phyloP scores from a whole-genome alignment of 1,140 invertebrate species.

The Trichoplusia ni region DNA sequence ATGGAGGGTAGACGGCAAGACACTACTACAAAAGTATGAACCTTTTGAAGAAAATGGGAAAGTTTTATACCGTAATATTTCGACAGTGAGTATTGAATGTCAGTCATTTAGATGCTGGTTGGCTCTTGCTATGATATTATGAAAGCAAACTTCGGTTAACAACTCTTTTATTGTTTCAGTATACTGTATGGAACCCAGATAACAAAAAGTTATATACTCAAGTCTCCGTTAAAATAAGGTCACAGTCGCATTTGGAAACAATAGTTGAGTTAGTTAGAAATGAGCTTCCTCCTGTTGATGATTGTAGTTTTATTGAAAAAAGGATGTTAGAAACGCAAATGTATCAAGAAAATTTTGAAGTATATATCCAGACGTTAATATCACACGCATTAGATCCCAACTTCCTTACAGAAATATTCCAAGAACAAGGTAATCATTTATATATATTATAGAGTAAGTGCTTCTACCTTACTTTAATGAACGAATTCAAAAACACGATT shows the following conservation, averaged over 20 bases:
- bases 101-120: not conserved
- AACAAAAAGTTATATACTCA: slow-evolving; percentile 90
- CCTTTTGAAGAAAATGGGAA: slow-evolving; percentile 91
- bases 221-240: slow-evolving; percentile 88
- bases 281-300: slow-evolving; percentile 86
- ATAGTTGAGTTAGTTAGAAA: slow-evolving; percentile 90
- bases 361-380: slow-evolving; percentile 94
- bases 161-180: slow-evolving; percentile 81
- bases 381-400: slow-evolving; percentile 94
- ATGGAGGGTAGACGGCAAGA: slow-evolving; percentile 94
- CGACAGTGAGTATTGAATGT: slow-evolving; percentile 85
- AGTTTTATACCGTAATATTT: slow-evolving; percentile 92
- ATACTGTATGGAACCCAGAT: slow-evolving; percentile 90
- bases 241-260: slow-evolving; percentile 88
- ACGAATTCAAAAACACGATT: too few relatives aligned
- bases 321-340: slow-evolving; percentile 88
- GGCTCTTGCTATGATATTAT: not conserved
- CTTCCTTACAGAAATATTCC: slow-evolving; percentile 93
- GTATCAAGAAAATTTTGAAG: slow-evolving; percentile 93
- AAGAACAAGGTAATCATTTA: slow-evolving; percentile 88
- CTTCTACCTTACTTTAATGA: not conserved
- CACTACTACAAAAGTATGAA: slow-evolving; percentile 92
- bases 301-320: slow-evolving; percentile 88
- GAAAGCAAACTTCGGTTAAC: too few relatives aligned
- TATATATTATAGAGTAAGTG: not conserved